phyloP scores from a whole-genome alignment of 2,888 invertebrate species.

The Cerceris rybyensis region DNA sequence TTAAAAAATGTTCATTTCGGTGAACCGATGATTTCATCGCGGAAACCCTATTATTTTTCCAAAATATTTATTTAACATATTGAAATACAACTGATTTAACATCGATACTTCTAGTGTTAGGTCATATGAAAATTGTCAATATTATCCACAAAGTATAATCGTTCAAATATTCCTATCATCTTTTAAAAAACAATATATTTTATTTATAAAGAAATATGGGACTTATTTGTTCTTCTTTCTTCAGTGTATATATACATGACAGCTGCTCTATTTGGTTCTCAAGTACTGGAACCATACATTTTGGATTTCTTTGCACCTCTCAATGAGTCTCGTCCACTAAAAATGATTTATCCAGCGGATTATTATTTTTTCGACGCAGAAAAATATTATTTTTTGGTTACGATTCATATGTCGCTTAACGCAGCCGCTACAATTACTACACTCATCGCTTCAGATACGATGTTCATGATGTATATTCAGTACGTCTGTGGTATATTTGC shows the following conservation, averaged over 20 bases:
- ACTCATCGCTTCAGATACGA: conserved; percentile 7
- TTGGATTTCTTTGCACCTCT: conserved; percentile 26
- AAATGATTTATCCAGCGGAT: conserved; percentile 1
- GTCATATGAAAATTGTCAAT: too few relatives aligned
- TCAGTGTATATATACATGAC: conserved; percentile 7
- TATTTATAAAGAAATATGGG: background rate
- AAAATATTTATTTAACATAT: too few relatives aligned
- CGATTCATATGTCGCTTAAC: background rate
- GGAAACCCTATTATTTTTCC: too few relatives aligned
- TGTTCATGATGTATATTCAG: conserved; percentile 14
- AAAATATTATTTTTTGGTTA: conserved; percentile 12
- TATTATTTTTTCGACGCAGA: conserved; percentile 23
- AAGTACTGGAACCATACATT: conserved; percentile 2
- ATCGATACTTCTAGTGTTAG: too few relatives aligned
- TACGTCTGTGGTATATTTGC: conserved; percentile 23
- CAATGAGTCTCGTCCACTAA: conserved; percentile 24
- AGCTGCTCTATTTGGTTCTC: background rate
- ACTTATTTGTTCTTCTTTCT: background rate
- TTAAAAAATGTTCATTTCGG: too few relatives aligned
- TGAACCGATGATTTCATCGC: too few relatives aligned
- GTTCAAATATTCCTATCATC: too few relatives aligned
- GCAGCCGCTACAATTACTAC: background rate
- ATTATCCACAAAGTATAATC: too few relatives aligned
- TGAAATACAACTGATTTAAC: too few relatives aligned
- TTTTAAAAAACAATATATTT: too few relatives aligned